Base-by-base conservation (phyloP, 30 jellyfish, hydroid and myxozoan genomes). In the Aurelia coerulea region DNA sequence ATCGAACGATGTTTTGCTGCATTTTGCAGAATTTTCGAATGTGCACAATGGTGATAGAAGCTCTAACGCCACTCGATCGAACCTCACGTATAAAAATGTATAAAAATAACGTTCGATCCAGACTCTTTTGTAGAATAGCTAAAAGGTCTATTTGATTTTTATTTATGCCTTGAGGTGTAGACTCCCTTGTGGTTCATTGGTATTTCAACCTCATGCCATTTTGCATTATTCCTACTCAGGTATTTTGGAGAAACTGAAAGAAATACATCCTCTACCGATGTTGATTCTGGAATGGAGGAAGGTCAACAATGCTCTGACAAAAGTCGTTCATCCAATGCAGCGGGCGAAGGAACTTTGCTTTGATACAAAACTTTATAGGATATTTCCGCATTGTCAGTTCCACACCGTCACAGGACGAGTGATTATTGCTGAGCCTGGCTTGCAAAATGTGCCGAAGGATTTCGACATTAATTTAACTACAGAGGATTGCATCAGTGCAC, bases 371-470 rank as follows among this genome's bases (percentile, higher is more conserved):
- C 77, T 85, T 95, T 53, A 35, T 53, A 94, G 99, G 35, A 95
- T 95, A 16, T 87, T 15, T 64, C 76, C 97, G n/a, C 77, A 90
- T 65, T 78, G 96, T 49, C 96, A 78, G 42, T 80, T 70, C 29
- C 97, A 86, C 56, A 95, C 97, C 31, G 90, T 89, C 29, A 95
- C 99, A n/a, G 99, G 99, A 10, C 87, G 99, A 5, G 91, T 95
- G 65, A 67, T 97, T 5, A 82, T 90, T 32, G 68, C 90, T 49
- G 99, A 95, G 63, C 99, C 99, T 14, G 85, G 90, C 72, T 33
- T 95, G n/a, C 99, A 95, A 51, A 88, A 89, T 72, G 90, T 95
- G 5, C 99, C 99, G 9, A 90, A 86, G 73, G 99, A 95, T 56
- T 95, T 95, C 65, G 97, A 90, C 67, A 78, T 95, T 12, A 54